Conservation (phyloP, 1,140 invertebrate species). For the Delia radicum region DNA sequence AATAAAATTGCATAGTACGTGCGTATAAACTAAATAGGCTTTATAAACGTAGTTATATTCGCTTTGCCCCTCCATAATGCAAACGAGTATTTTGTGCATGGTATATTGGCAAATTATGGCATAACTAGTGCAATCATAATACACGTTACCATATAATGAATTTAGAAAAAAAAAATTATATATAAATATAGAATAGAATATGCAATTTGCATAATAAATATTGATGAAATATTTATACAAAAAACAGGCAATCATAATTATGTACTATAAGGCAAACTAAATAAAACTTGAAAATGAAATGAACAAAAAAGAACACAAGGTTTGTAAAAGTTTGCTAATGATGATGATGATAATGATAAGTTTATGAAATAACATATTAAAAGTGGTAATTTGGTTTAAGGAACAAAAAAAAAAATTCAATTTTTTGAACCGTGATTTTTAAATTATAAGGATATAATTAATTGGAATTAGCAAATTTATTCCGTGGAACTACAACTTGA, state of each 20-base stretch:
- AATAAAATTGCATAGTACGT: background rate
- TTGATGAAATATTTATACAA: constrained; percentile 17
- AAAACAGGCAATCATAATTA: constrained; percentile 1
- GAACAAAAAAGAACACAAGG: no score
- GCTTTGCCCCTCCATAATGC: background rate
- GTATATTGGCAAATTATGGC: background rate
- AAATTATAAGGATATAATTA: no score
- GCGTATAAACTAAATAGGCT: constrained; percentile 15
- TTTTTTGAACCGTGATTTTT: no score
- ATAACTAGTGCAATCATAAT: background rate
- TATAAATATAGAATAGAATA: constrained; percentile 14
- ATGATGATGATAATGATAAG: no score
- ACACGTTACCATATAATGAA: background rate
- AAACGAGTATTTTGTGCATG: background rate
- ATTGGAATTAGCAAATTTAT: no score
- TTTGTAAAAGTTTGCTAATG: no score
- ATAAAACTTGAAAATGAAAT: no score
- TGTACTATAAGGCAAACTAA: background rate
- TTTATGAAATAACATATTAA: no score
- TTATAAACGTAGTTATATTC: background rate
- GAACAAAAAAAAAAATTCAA: no score
- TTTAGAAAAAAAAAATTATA: background rate
- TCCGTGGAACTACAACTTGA: no score
- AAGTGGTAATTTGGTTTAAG: no score
- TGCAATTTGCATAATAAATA: constrained; percentile 24